Percentiles rank a stretch among this genome's conserved stretches.
phyloP scores from a whole-genome alignment of 2,888 invertebrate species.

The Standfussiana lucernea region DNA sequence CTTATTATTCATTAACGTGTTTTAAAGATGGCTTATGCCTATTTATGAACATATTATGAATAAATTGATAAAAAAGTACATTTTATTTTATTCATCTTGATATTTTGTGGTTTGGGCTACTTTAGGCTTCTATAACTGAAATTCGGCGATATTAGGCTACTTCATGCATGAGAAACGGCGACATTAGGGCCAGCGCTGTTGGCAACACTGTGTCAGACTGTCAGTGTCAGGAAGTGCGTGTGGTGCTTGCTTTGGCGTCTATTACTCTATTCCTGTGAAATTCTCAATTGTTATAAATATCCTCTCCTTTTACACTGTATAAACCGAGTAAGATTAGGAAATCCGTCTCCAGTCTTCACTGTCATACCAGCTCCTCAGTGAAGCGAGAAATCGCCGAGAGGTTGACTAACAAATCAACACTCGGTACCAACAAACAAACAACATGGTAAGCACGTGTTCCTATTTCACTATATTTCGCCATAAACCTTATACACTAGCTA shows the following conservation, averaged over 20 bases:
- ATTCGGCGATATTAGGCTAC: too few relatives aligned
- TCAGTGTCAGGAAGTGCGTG: slow-evolving; percentile 3
- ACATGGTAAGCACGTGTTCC: slow-evolving; percentile 82
- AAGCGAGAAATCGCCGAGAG: slow-evolving; percentile 91
- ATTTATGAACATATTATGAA: too few relatives aligned
- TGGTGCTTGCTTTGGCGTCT: slow-evolving; percentile 7
- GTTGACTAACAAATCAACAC: slow-evolving; percentile 72
- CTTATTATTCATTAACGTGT: too few relatives aligned
- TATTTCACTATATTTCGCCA: neutral
- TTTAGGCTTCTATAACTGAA: too few relatives aligned
- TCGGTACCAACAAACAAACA: slow-evolving; percentile 58
- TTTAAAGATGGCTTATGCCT: too few relatives aligned
- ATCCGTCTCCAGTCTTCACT: slow-evolving; percentile 3
- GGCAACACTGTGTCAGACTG: too few relatives aligned
- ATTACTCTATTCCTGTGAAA: neutral
- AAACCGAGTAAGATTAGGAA: neutral
- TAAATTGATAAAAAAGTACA: too few relatives aligned
- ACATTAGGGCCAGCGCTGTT: too few relatives aligned
- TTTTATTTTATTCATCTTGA: too few relatives aligned
- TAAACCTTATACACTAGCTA: neutral
- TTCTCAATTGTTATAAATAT: neutral
- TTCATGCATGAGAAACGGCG: too few relatives aligned
- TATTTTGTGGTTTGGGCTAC: too few relatives aligned
- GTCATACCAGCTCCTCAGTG: slow-evolving; percentile 83
- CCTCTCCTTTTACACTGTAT: neutral